phyloP scores from a whole-genome alignment of 2,113 vertebrate species.

The Onychostoma macrolepis region DNA sequence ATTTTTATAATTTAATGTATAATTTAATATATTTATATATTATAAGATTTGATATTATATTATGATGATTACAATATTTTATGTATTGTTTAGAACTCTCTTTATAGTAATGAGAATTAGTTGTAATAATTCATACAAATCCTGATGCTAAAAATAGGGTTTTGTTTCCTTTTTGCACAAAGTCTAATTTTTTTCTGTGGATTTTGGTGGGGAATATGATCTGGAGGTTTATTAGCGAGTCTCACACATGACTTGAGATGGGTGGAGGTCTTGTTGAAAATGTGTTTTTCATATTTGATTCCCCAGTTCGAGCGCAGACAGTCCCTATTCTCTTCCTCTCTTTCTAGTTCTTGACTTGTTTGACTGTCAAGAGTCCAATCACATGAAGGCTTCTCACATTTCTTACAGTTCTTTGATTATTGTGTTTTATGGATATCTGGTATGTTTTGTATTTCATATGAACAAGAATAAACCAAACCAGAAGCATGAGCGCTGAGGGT shows the following conservation, averaged over 20 bases:
- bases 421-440: constrained; percentile 8
- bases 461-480: constrained; percentile 36
- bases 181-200: neutral
- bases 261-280: constrained; percentile 79
- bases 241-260: constrained; percentile 73
- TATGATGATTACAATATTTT: neutral
- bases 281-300: constrained; percentile 78
- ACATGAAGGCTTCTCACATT: constrained; percentile 56
- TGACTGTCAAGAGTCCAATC: constrained; percentile 3
- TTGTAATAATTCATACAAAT: neutral
- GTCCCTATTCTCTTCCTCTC: constrained; percentile 45
- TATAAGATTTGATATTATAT: neutral
- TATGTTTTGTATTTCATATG: constrained; percentile 2
- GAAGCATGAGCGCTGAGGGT: neutral
- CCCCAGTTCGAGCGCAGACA: constrained; percentile 68
- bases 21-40: neutral
- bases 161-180: neutral
- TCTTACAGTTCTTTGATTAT: constrained; percentile 20
- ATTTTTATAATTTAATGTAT: too few relatives aligned
- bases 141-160: neutral
- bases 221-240: constrained; percentile 1
- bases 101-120: neutral
- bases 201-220: neutral
- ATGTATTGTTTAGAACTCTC: neutral
- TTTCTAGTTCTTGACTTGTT: constrained; percentile 40